Evolutionary conservation across 1,140 invertebrate genomes (phyloP).

Genomic region (Pectinophora gossypiella): DNA sequence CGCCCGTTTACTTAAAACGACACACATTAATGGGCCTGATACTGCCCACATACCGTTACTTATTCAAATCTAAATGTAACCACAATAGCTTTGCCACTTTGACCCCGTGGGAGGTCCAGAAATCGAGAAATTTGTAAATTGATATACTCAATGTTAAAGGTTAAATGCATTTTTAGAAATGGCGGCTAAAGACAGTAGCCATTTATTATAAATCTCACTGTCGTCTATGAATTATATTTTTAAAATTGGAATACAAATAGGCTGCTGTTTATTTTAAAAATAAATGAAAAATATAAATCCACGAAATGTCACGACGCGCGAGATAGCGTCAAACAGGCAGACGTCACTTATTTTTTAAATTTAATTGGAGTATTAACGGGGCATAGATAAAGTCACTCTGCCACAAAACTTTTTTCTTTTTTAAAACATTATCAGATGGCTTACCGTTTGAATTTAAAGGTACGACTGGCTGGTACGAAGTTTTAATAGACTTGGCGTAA

Average conservation of each 20-base stretch:
- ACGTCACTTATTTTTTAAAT: constrained; percentile 57
- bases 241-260: background rate
- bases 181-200: no score
- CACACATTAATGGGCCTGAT: background rate
- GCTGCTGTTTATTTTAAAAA: background rate
- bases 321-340: constrained; percentile 31
- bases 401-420: constrained; percentile 41
- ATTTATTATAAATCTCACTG: no score
- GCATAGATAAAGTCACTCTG: constrained; percentile 60
- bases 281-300: background rate
- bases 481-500: constrained; percentile 69
- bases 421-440: constrained; percentile 63
- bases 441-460: constrained; percentile 71
- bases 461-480: constrained; percentile 60
- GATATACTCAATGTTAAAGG: background rate
- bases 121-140: background rate
- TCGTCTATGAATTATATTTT: no score
- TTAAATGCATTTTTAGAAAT: no score
- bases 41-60: background rate
- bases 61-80: background rate
- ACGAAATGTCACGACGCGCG: constrained; percentile 10
- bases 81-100: no score
- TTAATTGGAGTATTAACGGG: constrained; percentile 68
- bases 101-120: background rate
- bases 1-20: background rate